Evolutionary conservation across 2,113 vertebrate genomes (phyloP).

Genomic region (Prochilodus magdalenae): DNA sequence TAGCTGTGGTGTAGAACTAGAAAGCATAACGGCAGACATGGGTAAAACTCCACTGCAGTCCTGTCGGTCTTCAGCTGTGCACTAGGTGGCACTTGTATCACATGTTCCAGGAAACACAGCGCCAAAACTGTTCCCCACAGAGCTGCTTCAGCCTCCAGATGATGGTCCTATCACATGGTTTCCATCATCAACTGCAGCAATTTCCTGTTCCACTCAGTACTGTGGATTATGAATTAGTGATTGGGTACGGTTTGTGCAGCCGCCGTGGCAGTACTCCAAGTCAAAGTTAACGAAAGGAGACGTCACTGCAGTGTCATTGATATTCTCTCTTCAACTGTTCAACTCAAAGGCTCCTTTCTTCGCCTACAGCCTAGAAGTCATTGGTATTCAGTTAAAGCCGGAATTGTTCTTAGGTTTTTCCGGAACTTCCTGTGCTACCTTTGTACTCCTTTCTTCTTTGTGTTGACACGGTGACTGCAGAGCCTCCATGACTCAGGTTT

Average conservation of each 20-base stretch:
- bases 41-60: background rate
- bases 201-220: background rate
- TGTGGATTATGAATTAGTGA: background rate
- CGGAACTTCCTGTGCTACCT: background rate
- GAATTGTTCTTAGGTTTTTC: background rate
- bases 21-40: background rate
- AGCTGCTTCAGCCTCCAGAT: background rate
- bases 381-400: slow-evolving; percentile 25
- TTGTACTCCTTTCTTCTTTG: slow-evolving; percentile 3
- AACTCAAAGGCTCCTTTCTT: background rate
- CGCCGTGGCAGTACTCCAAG: background rate
- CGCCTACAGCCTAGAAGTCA: background rate
- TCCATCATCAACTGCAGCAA: background rate
- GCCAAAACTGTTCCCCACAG: too few species aligned
- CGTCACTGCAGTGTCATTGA: background rate
- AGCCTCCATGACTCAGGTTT: slow-evolving; percentile 12
- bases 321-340: background rate
- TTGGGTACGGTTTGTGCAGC: background rate
- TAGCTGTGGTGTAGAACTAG: background rate
- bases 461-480: slow-evolving; percentile 31
- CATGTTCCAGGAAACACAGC: background rate
- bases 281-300: slow-evolving; percentile 2
- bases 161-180: background rate
- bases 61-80: background rate
- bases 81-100: slow-evolving; percentile 33